A percentile compares a stretch with the other conserved stretches of the same genome.
Conservation (phyloP, 2,888 invertebrate genomes). For the Torymus tubicola region DNA sequence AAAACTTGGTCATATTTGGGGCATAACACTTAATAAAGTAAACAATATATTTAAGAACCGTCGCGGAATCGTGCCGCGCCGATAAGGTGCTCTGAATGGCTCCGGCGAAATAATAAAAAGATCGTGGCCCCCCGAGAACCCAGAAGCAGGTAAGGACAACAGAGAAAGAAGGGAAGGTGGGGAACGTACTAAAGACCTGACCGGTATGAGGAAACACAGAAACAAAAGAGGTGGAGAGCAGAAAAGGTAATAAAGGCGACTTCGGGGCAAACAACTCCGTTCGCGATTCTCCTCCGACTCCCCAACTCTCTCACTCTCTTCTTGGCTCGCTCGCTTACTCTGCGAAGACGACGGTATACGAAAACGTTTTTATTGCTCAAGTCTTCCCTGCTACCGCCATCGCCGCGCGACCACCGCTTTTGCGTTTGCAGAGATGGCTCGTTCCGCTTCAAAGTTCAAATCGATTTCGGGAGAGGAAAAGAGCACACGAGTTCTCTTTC, state of each 20-base stretch:
- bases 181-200: constrained; percentile 24
- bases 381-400: constrained; percentile 20
- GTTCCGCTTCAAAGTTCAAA: constrained; percentile 44
- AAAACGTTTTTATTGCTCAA: constrained; percentile 55
- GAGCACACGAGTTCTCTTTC: no score
- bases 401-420: neutral
- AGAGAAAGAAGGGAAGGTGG: constrained; percentile 1
- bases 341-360: constrained; percentile 36
- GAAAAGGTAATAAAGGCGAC: constrained; percentile 59
- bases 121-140: constrained; percentile 59
- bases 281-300: neutral
- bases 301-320: neutral
- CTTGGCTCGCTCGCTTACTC: neutral
- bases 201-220: constrained; percentile 48
- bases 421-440: constrained; percentile 25
- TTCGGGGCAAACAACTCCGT: constrained; percentile 51
- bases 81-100: no score
- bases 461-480: constrained; percentile 36
- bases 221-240: constrained; percentile 51
- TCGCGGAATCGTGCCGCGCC: no score
- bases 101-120: neutral
- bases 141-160: constrained; percentile 16
- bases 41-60: no score
- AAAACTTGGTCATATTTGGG: no score
- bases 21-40: no score